phyloP scores from a whole-genome alignment of 23 tunicate genomes.

The Ascidia mentula region DNA sequence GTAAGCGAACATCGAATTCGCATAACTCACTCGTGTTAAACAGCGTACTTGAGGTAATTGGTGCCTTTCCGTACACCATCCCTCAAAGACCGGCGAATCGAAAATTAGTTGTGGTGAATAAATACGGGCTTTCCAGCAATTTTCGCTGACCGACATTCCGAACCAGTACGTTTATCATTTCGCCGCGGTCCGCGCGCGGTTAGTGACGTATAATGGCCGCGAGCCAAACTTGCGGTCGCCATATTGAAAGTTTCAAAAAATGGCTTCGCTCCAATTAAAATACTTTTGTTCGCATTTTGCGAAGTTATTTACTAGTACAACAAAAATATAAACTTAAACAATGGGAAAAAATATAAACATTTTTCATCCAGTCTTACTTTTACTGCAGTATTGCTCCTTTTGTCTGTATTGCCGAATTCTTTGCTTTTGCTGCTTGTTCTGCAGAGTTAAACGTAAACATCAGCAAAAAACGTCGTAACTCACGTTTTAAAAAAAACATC shows the following conservation, averaged over 20 bases:
- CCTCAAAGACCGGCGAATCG: no score
- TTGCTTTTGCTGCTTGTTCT: not conserved
- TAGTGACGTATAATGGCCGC: not conserved
- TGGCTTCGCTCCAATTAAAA: not conserved
- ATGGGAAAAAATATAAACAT: no score
- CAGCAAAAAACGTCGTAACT: not conserved
- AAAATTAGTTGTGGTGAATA: no score
- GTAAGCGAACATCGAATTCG: no score
- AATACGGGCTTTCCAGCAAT: no score
- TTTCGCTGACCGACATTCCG: not conserved
- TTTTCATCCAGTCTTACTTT: no score
- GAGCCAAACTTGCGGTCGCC: not conserved
- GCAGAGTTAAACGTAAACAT: not conserved
- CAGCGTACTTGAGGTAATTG: no score
- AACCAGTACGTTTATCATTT: not conserved
- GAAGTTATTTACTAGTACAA: no score
- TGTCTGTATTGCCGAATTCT: not conserved
- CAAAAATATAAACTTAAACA: no score
- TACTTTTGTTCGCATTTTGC: no score
- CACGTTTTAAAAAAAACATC: not conserved
- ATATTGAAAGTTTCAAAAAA: not conserved
- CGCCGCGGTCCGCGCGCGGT: not conserved
- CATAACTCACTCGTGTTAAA: no score
- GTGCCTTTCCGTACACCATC: no score
- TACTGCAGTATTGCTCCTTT: not conserved